Percentiles rank a stretch among this genome's conserved stretches.
Evolutionary conservation across 2,888 invertebrate species (phyloP).

Genomic region (Andrena flavipes): DNA sequence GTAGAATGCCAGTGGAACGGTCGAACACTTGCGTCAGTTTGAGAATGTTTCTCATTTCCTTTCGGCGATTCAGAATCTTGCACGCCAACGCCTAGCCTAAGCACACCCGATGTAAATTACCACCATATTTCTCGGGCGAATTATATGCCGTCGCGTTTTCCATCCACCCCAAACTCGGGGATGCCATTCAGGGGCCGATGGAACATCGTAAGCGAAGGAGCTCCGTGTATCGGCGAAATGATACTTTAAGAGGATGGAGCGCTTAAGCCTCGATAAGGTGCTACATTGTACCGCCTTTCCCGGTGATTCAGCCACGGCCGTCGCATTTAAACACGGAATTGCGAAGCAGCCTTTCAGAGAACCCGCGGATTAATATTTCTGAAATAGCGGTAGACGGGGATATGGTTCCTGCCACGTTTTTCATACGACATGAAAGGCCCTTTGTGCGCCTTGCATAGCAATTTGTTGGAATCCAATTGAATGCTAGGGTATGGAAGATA

Average conservation of each 20-base stretch:
- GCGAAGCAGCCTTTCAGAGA: slow-evolving; percentile 14
- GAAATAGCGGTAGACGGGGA: slow-evolving; percentile 7
- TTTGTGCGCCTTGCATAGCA: slow-evolving; percentile 1
- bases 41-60: slow-evolving; percentile 1
- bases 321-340: slow-evolving; percentile 6
- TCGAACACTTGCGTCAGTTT: neutral
- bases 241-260: slow-evolving; percentile 46
- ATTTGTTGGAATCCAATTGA: slow-evolving; percentile 12
- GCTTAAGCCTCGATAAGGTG: slow-evolving; percentile 42
- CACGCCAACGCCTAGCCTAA: neutral
- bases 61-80: neutral
- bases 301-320: neutral
- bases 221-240: slow-evolving; percentile 36
- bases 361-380: slow-evolving; percentile 37
- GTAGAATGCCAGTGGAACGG: neutral
- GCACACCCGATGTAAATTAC: slow-evolving; percentile 7
- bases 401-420: neutral
- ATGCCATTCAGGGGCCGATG: slow-evolving; percentile 30
- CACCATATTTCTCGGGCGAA: slow-evolving; percentile 3
- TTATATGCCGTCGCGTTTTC: neutral
- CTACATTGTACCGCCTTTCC: slow-evolving; percentile 33
- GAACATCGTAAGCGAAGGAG: slow-evolving; percentile 38
- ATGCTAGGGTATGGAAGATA: neutral
- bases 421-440: neutral
- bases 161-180: slow-evolving; percentile 15